Percentiles rank a stretch among this genome's conserved stretches.
Evolutionary conservation across 23 tunicate species (phyloP).

Genomic region (Ciona savignyi): DNA sequence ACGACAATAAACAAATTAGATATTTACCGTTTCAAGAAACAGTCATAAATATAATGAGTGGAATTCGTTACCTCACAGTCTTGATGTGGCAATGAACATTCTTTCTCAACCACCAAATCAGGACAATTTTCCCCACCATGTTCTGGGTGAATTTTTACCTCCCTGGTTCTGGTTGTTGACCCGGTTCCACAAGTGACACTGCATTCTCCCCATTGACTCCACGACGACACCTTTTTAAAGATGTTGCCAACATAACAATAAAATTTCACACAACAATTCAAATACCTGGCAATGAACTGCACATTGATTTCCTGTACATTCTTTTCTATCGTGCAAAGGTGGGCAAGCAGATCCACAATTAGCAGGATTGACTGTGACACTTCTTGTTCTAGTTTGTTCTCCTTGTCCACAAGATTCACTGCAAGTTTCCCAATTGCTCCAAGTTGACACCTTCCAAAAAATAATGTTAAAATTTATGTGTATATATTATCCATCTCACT

Average conservation of each 20-base stretch:
- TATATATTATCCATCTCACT: too few species aligned
- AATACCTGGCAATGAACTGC: background rate
- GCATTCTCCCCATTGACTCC: background rate
- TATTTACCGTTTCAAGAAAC: too few species aligned
- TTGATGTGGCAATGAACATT: too few species aligned
- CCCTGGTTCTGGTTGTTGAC: background rate
- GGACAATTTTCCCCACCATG: background rate
- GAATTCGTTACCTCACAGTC: background rate
- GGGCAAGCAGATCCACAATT: background rate
- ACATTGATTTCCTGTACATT: too few species aligned
- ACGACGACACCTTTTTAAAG: background rate
- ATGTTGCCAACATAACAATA: too few species aligned
- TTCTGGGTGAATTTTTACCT: background rate
- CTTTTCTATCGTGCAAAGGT: background rate
- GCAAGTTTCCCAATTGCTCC: too few species aligned
- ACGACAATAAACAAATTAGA: too few species aligned
- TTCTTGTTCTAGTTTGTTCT: too few species aligned
- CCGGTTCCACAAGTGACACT: background rate
- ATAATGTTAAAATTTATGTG: too few species aligned
- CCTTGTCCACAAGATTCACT: too few species aligned
- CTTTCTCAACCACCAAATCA: background rate
- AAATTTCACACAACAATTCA: background rate
- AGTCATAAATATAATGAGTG: too few species aligned
- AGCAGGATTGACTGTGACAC: background rate
- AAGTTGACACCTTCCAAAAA: too few species aligned